Evolutionary conservation across 2,113 vertebrate species (phyloP).

Genomic region (Nothobranchius furzeri): DNA sequence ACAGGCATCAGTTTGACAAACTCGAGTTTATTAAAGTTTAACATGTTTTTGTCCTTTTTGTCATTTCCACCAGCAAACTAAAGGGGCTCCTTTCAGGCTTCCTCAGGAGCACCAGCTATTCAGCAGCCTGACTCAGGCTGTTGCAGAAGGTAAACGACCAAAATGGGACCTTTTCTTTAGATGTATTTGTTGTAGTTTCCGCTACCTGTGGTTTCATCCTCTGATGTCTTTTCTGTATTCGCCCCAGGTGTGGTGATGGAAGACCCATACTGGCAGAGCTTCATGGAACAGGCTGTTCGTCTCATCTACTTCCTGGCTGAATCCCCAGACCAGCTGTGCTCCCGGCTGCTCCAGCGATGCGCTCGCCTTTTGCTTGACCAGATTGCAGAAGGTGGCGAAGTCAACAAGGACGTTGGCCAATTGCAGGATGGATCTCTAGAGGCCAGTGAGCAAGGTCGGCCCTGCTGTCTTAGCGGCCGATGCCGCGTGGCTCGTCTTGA

Average conservation of each 20-base stretch:
- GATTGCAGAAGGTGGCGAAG: constrained; percentile 51
- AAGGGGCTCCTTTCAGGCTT: constrained; percentile 84
- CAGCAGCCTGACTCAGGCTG: constrained; percentile 77
- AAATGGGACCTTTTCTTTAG: neutral
- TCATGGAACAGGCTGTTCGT: constrained; percentile 86
- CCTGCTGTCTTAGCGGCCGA: neutral
- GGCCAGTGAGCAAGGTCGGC: constrained; percentile 69
- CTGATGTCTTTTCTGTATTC: neutral
- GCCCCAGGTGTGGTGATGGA: constrained; percentile 76
- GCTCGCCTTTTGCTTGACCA: constrained; percentile 73
- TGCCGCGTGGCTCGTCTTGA: neutral
- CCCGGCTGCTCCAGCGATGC: constrained; percentile 83
- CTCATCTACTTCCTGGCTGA: constrained; percentile 92
- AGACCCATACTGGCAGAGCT: constrained; percentile 88
- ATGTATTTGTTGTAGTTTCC: neutral
- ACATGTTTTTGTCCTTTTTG: neutral
- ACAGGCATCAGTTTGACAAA: neutral
- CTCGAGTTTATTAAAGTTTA: neutral
- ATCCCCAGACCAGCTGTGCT: constrained; percentile 88
- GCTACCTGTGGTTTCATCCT: neutral
- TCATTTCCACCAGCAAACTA: constrained; percentile 68
- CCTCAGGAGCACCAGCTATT: constrained; percentile 88
- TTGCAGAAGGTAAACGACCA: constrained; percentile 82
- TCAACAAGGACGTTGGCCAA: constrained; percentile 51
- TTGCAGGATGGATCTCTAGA: constrained; percentile 62